Evolutionary conservation across 2,113 vertebrate species (phyloP).

Genomic region (Galemys pyrenaicus): DNA sequence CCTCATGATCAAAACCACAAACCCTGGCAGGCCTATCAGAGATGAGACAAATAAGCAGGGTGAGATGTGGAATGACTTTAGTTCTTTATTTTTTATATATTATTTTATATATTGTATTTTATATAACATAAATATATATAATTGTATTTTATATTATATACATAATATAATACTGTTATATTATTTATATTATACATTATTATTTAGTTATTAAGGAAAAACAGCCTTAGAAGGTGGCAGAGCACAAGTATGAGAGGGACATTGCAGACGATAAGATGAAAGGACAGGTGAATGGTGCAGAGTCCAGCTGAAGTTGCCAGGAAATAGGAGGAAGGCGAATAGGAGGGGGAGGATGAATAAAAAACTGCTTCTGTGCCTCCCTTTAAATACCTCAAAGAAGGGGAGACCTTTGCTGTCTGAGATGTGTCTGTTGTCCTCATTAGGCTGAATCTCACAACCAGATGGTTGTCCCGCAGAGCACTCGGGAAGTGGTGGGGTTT

Average conservation of each 20-base stretch:
- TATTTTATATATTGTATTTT: too few species aligned
- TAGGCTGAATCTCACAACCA: constrained; percentile 86
- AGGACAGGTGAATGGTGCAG: constrained; percentile 89
- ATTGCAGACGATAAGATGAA: constrained; percentile 93
- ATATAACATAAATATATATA: too few species aligned
- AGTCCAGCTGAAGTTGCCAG: constrained; percentile 88
- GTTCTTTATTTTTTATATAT: too few species aligned
- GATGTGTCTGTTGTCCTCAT: constrained; percentile 85
- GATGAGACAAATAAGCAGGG: constrained; percentile 93
- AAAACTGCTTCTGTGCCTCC: constrained; percentile 77
- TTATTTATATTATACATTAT: too few species aligned
- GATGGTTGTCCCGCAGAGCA: constrained; percentile 84
- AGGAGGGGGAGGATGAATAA: constrained; percentile 87
- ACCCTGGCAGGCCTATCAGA: constrained; percentile 90
- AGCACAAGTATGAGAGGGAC: constrained; percentile 95
- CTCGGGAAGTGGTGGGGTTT: constrained; percentile 86
- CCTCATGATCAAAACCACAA: constrained; percentile 90
- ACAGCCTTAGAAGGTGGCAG: constrained; percentile 92
- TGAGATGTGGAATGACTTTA: constrained; percentile 92
- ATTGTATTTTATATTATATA: too few species aligned
- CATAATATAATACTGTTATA: too few species aligned
- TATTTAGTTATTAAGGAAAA: too few species aligned
- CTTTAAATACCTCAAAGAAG: constrained; percentile 91
- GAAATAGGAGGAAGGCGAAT: constrained; percentile 91
- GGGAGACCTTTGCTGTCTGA: constrained; percentile 84